Conservation (phyloP, 2,113 vertebrate genomes). For the Muscicapa adusta region DNA sequence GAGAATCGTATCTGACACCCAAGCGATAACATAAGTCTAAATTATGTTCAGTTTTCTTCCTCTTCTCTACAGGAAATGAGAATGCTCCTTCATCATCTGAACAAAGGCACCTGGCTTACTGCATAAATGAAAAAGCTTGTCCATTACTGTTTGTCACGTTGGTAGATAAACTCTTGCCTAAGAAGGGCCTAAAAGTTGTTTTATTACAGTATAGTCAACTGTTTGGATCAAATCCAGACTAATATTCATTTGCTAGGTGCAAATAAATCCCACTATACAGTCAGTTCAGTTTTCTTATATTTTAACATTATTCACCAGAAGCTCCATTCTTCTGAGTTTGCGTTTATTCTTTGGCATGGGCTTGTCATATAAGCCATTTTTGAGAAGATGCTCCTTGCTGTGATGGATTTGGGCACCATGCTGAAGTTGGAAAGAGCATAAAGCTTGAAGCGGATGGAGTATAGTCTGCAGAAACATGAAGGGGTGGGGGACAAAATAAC, state of each 20-base stretch:
- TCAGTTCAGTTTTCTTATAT: constrained; percentile 70
- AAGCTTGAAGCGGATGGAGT: constrained; percentile 87
- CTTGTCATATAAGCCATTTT: constrained; percentile 90
- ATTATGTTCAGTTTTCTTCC: neutral
- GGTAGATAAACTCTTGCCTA: neutral
- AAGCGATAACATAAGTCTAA: neutral
- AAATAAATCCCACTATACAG: constrained; percentile 23
- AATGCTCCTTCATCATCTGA: neutral
- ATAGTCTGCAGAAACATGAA: constrained; percentile 77
- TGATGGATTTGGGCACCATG: constrained; percentile 94
- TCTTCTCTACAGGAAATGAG: neutral
- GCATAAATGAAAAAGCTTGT: neutral
- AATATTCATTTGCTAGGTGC: constrained; percentile 2
- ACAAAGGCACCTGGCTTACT: neutral
- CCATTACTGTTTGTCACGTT: neutral
- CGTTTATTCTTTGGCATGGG: constrained; percentile 97
- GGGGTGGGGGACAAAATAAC: neutral
- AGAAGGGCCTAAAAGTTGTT: neutral
- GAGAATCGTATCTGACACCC: neutral
- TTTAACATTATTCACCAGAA: constrained; percentile 86
- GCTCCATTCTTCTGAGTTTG: constrained; percentile 95
- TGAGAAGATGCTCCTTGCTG: constrained; percentile 95
- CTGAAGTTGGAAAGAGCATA: constrained; percentile 96
- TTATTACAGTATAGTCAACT: neutral
- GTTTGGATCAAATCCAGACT: constrained; percentile 9